Evolutionary conservation across 1,140 invertebrate genomes (phyloP).

Genomic region (Bombus waltoni): DNA sequence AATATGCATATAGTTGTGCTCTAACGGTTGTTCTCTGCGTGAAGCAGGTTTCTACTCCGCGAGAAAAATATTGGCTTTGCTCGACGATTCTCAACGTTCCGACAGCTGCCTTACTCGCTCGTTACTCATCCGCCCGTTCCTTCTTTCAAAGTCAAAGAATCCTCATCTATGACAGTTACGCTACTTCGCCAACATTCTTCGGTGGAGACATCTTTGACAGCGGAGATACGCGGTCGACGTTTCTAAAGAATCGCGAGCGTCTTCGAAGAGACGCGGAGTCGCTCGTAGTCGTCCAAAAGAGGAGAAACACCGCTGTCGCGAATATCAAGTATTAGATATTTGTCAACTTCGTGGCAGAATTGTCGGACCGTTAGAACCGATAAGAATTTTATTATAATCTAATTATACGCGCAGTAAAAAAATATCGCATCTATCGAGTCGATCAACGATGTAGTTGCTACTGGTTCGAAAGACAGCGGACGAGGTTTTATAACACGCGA

Average conservation of each 20-base stretch:
- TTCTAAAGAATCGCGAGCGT: no score
- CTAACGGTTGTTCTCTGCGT: constrained; percentile 17
- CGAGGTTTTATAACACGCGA: fast-evolving
- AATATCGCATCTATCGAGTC: no score
- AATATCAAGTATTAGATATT: no score
- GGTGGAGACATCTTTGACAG: fast-evolving
- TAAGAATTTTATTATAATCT: no score
- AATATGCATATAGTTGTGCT: constrained; percentile 7
- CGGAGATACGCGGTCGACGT: no score
- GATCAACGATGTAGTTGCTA: fast-evolving
- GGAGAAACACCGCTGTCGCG: no score
- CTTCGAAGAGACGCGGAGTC: no score
- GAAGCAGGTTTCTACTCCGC: constrained; percentile 2
- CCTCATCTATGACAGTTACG: neutral
- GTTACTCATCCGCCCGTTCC: neutral
- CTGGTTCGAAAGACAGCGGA: no score
- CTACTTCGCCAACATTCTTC: fast-evolving
- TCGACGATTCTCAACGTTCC: neutral
- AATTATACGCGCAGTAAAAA: no score
- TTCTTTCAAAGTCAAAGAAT: neutral
- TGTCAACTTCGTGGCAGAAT: no score
- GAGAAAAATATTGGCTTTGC: neutral
- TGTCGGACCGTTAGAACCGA: no score
- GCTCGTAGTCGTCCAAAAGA: no score
- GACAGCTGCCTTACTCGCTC: neutral